Conservation (phyloP, 1,140 invertebrate species). For the Yoshiicerus persimilis region DNA sequence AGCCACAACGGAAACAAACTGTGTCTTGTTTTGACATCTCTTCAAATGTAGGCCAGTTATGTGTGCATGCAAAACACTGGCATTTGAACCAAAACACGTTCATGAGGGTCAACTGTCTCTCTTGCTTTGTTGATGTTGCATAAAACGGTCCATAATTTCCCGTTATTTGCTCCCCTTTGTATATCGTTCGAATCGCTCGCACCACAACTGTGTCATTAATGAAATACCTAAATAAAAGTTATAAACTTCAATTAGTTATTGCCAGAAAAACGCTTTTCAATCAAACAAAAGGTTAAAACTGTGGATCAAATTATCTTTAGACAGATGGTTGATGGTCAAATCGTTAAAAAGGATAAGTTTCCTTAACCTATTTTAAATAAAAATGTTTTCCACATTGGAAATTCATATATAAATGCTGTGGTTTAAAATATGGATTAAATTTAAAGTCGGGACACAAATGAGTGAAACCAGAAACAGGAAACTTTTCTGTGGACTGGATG, state of each 20-base stretch:
- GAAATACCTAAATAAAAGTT: slow-evolving; percentile 68
- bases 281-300: too few relatives aligned
- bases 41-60: slow-evolving; percentile 79
- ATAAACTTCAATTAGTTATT: neutral
- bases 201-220: slow-evolving; percentile 75
- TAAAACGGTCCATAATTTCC: slow-evolving; percentile 93
- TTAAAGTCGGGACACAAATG: too few relatives aligned
- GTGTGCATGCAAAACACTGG: slow-evolving; percentile 73
- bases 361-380: too few relatives aligned
- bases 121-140: slow-evolving; percentile 65
- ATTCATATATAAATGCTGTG: too few relatives aligned
- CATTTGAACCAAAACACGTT: slow-evolving; percentile 86
- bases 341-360: too few relatives aligned
- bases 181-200: slow-evolving; percentile 74
- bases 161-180: slow-evolving; percentile 72
- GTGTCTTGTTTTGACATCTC: slow-evolving; percentile 62
- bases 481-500: too few relatives aligned
- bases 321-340: too few relatives aligned
- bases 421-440: too few relatives aligned
- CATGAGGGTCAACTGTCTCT: slow-evolving; percentile 67
- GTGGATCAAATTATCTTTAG: too few relatives aligned
- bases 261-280: too few relatives aligned
- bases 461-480: too few relatives aligned
- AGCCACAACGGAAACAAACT: slow-evolving; percentile 27
- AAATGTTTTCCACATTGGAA: too few relatives aligned